Base-by-base conservation (phyloP, 2,888 invertebrate genomes). In the Polyommatus iphigenia region DNA sequence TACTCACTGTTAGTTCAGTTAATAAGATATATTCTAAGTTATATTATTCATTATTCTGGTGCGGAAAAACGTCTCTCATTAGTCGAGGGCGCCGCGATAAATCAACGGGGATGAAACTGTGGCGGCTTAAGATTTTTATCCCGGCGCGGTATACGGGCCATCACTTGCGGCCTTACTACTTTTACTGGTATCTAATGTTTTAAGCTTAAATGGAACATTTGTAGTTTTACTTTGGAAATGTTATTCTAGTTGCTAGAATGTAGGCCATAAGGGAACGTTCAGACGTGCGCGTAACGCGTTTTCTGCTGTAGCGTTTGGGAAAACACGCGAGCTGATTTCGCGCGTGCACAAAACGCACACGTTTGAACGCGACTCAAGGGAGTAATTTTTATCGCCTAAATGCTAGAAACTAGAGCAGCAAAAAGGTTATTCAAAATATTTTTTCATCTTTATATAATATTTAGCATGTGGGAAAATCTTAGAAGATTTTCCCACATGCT, bases 51-150 rank as follows among this genome's bases (percentile, higher is more conserved):
- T 67, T 29, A 67, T 29, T 67, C 29, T 32, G 29, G 54, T 54
- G 29, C 5, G 29, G 67, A 67, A 67, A 67, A 67, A 67, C 67
- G 67, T 67, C 67, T 32, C 67, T 67, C 67, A 67, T 67, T 67
- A 67, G 67, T 32, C 32, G 67, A 24, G 29, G 67, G 20, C 15
- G 15, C 5, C 18, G 67, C 67, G 15, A 73, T 73, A 46, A 73
- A 73, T 73, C 73, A 73, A 73, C 46, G 2, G 20, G 73, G 73
- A 73, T 73, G 46, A 73, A 46, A 73, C 73, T 73, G 41, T 20
- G 24, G 41, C 41, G 41, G 73, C 73, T 46, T 73, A 73, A 73
- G 73, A 73, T 73, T 73, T 73, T 73, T 73, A 73, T 73, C 73
- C 41, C 8, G 36, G 15, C n/a, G 36, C 73, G 73, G 67, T 32